Conservation (phyloP, 2,113 vertebrate genomes). For the Syrrhaptes paradoxus region DNA sequence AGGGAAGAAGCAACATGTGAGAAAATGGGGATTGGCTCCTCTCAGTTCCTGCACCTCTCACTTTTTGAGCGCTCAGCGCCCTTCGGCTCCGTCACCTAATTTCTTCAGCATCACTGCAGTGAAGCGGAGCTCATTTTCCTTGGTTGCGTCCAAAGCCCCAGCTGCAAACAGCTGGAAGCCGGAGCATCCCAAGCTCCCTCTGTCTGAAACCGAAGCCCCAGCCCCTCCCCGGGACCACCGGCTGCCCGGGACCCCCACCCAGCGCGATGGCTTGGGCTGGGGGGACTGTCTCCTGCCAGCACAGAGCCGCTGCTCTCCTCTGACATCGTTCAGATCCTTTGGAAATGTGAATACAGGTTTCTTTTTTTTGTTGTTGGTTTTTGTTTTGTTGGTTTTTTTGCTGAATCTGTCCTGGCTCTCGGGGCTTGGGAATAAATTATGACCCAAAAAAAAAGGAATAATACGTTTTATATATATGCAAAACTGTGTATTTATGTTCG, state of each 20-base stretch:
- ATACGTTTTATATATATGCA: conserved; percentile 57
- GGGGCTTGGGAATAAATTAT: conserved; percentile 38
- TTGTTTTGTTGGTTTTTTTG: neutral
- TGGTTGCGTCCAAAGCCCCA: neutral
- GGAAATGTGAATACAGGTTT: conserved; percentile 67
- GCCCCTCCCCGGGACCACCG: neutral
- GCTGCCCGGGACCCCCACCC: neutral
- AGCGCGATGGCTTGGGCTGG: no score
- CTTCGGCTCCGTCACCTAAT: neutral
- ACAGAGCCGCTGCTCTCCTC: neutral
- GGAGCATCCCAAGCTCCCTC: neutral
- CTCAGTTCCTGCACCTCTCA: neutral
- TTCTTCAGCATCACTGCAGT: neutral
- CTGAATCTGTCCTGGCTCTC: conserved; percentile 21
- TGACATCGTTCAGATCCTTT: conserved; percentile 40
- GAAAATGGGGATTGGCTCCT: neutral
- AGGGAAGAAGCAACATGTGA: neutral
- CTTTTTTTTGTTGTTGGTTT: neutral
- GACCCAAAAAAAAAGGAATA: neutral
- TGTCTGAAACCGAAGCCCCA: rapidly evolving
- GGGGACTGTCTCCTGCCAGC: neutral
- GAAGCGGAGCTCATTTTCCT: neutral
- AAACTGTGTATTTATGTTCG: conserved; percentile 86
- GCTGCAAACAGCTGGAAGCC: neutral
- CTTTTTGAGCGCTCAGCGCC: neutral